Conservation (phyloP, 2,888 invertebrate genomes). For the Smittia aterrima region DNA sequence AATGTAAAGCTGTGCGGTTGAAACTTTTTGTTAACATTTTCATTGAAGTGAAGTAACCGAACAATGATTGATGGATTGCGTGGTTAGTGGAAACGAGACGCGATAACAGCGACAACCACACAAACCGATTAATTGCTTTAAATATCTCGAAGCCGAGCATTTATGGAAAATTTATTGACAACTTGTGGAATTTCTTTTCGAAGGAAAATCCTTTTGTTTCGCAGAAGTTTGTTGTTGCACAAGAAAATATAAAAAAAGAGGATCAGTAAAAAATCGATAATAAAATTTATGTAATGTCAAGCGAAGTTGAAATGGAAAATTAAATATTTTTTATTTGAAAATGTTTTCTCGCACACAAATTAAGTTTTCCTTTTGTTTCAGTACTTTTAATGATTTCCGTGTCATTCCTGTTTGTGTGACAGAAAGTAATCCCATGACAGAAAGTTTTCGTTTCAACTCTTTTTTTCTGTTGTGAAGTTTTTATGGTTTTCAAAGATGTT, state of each 20-base stretch:
- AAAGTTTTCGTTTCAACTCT: too few relatives aligned
- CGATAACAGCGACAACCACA: not conserved
- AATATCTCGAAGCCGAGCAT: not conserved
- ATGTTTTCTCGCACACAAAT: too few relatives aligned
- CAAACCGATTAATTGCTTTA: not conserved
- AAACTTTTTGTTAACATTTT: too few relatives aligned
- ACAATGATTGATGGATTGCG: conserved; percentile 24
- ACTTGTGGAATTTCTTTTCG: conserved; percentile 14
- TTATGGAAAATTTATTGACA: conserved; percentile 19
- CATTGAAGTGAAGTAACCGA: not conserved
- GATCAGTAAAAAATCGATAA: not conserved
- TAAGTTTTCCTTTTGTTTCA: too few relatives aligned
- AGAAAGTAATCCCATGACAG: too few relatives aligned
- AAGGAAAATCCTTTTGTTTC: not conserved
- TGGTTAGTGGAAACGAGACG: not conserved
- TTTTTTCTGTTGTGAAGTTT: too few relatives aligned
- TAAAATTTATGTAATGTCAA: not conserved
- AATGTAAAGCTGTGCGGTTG: too few relatives aligned
- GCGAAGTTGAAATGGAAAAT: not conserved
- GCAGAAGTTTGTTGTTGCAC: not conserved
- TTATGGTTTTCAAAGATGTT: too few relatives aligned
- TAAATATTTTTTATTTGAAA: not conserved
- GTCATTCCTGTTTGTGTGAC: too few relatives aligned
- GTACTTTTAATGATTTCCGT: too few relatives aligned
- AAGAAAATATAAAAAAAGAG: not conserved